Percentiles rank a stretch among this genome's conserved stretches.
Evolutionary conservation across 2,797 vertebrate species (phyloP).

Genomic region (Gymnoscopelus braueri): DNA sequence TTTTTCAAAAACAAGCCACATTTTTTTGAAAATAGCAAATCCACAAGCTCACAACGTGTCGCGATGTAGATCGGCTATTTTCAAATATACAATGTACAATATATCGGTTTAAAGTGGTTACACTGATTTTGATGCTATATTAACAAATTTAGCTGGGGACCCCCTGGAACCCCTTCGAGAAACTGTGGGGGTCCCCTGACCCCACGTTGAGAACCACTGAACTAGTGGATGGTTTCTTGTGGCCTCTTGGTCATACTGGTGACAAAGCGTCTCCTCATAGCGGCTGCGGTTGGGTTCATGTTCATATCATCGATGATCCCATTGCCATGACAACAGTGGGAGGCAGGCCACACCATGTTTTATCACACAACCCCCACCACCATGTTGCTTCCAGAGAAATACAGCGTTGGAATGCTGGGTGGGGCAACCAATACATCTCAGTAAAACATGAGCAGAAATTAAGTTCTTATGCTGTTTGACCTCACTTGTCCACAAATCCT

Average conservation of each 20-base stretch:
- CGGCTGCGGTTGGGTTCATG: constrained; percentile 40
- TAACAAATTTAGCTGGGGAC: too few species aligned
- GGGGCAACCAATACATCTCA: constrained; percentile 37
- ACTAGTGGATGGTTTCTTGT: too few species aligned
- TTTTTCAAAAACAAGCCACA: too few species aligned
- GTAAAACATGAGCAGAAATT: constrained; percentile 33
- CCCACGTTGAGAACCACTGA: too few species aligned
- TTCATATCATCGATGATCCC: constrained; percentile 55
- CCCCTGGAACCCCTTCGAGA: too few species aligned
- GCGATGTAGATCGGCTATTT: background rate
- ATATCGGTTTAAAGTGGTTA: too few species aligned
- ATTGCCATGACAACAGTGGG: constrained; percentile 72
- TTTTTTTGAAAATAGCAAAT: too few species aligned
- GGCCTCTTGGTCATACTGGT: background rate
- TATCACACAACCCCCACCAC: constrained; percentile 58
- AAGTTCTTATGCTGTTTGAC: constrained; percentile 2
- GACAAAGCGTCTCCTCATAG: constrained; percentile 32
- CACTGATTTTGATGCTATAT: too few species aligned
- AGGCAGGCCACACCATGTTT: constrained; percentile 59
- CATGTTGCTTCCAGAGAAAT: constrained; percentile 33
- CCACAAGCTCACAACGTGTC: too few species aligned
- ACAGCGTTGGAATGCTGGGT: constrained; percentile 31
- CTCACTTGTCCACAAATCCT: background rate
- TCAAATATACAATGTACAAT: too few species aligned
- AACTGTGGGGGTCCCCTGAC: too few species aligned